phyloP scores from a whole-genome alignment of 2,888 invertebrate genomes.

The Caenorhabditis angaria region DNA sequence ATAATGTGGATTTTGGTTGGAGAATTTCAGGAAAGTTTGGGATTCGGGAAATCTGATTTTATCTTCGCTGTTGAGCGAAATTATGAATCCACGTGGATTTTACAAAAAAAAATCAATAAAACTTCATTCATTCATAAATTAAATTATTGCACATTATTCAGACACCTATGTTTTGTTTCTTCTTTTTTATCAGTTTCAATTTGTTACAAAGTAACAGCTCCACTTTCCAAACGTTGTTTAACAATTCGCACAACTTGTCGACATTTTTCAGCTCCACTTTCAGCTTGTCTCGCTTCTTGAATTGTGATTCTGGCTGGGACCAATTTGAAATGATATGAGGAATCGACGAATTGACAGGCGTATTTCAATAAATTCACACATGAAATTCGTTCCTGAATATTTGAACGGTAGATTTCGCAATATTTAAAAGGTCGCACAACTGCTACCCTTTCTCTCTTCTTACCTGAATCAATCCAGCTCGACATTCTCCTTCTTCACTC shows the following conservation, averaged over 20 bases:
- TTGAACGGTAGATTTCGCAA: too few species aligned
- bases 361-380: slow-evolving; percentile 67
- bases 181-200: not conserved
- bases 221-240: slow-evolving; percentile 49
- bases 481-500: slow-evolving; percentile 69
- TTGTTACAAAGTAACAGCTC: slow-evolving; percentile 20
- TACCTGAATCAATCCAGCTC: slow-evolving; percentile 67
- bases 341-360: slow-evolving; percentile 68
- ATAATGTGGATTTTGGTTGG: too few species aligned
- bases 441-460: too few species aligned
- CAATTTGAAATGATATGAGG: slow-evolving; percentile 58
- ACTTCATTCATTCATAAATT: too few species aligned
- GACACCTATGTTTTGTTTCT: not conserved
- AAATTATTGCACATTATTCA: not conserved
- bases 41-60: too few species aligned
- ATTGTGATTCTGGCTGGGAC: slow-evolving; percentile 59
- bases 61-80: too few species aligned
- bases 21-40: too few species aligned
- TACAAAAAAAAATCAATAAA: too few species aligned
- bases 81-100: too few species aligned
- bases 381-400: slow-evolving; percentile 69
- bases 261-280: slow-evolving; percentile 69
- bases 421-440: too few species aligned
- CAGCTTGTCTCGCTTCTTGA: slow-evolving; percentile 68
- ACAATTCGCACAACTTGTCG: slow-evolving; percentile 62